Evolutionary conservation across 2,113 vertebrate genomes (phyloP).

Genomic region (Arvicanthis niloticus): DNA sequence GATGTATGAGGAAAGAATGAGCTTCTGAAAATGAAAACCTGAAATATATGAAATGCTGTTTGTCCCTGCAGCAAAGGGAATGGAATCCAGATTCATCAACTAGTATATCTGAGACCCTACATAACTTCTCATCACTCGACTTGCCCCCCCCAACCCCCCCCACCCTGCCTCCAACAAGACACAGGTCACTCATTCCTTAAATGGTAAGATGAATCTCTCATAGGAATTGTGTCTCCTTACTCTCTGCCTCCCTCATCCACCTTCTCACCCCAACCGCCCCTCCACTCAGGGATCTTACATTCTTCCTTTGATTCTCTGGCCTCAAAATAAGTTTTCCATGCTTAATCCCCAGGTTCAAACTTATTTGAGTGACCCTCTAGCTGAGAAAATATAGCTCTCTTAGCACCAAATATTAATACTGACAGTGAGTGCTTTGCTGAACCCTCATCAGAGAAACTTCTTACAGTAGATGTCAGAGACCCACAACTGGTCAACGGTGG

Average conservation of each 20-base stretch:
- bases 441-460: not conserved
- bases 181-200: not conserved
- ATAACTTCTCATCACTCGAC: not conserved
- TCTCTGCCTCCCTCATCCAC: not conserved
- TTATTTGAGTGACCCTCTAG: not conserved
- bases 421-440: not conserved
- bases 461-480: not conserved
- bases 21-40: slow-evolving; percentile 11
- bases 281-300: not conserved
- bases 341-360: not conserved
- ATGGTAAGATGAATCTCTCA: not conserved
- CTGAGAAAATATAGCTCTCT: not conserved
- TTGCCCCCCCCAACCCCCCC: not conserved
- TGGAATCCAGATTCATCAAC: slow-evolving; percentile 16
- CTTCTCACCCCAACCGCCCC: not conserved
- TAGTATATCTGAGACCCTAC: not conserved
- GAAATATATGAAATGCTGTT: slow-evolving; percentile 14
- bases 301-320: not conserved
- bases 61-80: not conserved
- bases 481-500: not conserved
- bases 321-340: not conserved
- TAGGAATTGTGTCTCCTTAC: not conserved
- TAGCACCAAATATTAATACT: not conserved
- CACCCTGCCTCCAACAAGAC: no score
- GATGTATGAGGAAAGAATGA: not conserved